Evolutionary conservation across 2,797 vertebrate genomes (phyloP).

Genomic region (Semotilus atromaculatus): DNA sequence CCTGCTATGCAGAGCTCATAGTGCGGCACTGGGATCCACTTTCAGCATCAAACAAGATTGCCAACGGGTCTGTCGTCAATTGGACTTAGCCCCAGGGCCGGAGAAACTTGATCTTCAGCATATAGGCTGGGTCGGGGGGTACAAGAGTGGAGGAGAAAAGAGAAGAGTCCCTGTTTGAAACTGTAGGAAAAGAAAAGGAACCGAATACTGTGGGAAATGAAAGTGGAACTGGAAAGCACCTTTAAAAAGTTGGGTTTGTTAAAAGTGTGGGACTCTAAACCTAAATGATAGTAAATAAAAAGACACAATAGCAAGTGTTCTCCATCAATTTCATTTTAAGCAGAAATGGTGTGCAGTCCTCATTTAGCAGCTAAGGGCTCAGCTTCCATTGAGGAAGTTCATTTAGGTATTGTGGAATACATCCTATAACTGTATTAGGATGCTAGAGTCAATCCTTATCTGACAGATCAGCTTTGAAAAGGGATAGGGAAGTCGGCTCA

Average conservation of each 20-base stretch:
- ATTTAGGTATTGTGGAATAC: constrained; percentile 18
- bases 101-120: constrained; percentile 76
- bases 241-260: constrained; percentile 8
- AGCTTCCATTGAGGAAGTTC: constrained; percentile 24
- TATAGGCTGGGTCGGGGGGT: constrained; percentile 68
- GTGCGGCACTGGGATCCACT: constrained; percentile 75
- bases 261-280: background rate
- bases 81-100: constrained; percentile 75
- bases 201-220: background rate
- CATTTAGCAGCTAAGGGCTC: constrained; percentile 16
- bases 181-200: constrained; percentile 13
- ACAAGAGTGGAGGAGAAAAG: constrained; percentile 61
- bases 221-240: constrained; percentile 16
- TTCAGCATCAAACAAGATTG: constrained; percentile 73
- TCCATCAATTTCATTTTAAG: background rate
- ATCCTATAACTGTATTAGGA: constrained; percentile 25
- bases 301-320: background rate
- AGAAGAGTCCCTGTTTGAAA: constrained; percentile 31
- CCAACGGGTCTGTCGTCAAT: constrained; percentile 78
- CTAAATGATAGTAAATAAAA: background rate
- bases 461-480: constrained; percentile 47
- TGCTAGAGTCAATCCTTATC: constrained; percentile 38
- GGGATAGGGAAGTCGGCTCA: constrained; percentile 71
- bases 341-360: background rate
- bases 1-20: constrained; percentile 68